Conservation (phyloP, 2,888 invertebrate genomes). For the Ochropleura plecta region DNA sequence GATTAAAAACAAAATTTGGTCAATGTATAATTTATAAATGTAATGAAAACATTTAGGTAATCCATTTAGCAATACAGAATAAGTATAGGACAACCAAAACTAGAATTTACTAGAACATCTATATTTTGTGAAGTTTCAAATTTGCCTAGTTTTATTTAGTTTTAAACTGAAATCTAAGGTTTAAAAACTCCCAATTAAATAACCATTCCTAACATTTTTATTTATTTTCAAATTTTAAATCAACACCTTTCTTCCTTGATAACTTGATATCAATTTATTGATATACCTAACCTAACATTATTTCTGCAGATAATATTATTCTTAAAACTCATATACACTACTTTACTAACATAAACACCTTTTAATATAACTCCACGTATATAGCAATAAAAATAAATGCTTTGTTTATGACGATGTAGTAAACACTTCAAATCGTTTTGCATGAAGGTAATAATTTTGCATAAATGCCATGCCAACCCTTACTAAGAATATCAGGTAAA, state of each 20-base stretch:
- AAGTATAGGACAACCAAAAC: neutral
- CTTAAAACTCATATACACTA: neutral
- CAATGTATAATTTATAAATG: neutral
- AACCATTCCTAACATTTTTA: neutral
- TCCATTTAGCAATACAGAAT: neutral
- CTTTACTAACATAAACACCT: no score
- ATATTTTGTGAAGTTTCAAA: neutral
- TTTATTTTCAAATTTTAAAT: neutral
- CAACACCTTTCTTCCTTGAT: neutral
- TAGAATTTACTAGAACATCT: neutral
- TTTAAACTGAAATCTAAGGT: neutral
- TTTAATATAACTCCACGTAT: neutral
- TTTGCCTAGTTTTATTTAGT: neutral
- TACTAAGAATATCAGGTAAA: neutral
- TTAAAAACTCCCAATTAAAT: neutral
- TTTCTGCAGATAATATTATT: neutral
- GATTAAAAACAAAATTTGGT: neutral
- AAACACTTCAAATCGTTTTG: neutral
- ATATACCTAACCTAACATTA: neutral
- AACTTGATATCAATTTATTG: neutral
- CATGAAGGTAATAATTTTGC: constrained; percentile 4
- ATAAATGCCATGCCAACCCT: neutral
- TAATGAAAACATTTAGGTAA: no score
- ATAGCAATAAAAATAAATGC: neutral
- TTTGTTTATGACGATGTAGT: neutral